Evolutionary conservation across 2,888 invertebrate species (phyloP).

Genomic region (Dendrolimus houi): DNA sequence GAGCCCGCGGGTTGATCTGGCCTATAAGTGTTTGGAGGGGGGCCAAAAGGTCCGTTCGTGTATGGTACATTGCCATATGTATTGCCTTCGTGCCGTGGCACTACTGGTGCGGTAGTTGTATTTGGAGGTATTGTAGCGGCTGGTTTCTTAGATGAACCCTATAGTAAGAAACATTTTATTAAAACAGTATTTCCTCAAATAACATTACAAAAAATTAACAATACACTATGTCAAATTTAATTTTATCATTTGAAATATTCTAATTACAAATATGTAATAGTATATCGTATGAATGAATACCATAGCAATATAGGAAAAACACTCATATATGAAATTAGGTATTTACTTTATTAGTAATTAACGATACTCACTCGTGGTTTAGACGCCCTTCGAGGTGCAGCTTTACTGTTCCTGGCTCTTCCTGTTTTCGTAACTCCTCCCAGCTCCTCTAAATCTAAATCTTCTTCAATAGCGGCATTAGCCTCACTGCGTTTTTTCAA

Average conservation of each 20-base stretch:
- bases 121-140: constrained; percentile 71
- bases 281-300: no score
- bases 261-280: no score
- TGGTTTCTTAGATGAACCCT: constrained; percentile 66
- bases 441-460: constrained; percentile 89
- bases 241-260: no score
- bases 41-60: constrained; percentile 51
- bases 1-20: constrained; percentile 46
- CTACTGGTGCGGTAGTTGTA: constrained; percentile 36
- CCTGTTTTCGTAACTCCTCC: constrained; percentile 70
- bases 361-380: constrained; percentile 37
- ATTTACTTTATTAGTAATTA: no score
- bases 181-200: not conserved
- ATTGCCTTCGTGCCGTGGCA: constrained; percentile 32
- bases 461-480: constrained; percentile 81
- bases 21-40: constrained; percentile 36
- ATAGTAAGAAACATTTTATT: constrained; percentile 7
- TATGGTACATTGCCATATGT: constrained; percentile 39
- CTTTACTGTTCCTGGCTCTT: constrained; percentile 40
- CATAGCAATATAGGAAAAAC: no score
- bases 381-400: constrained; percentile 28
- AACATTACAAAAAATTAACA: not conserved
- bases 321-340: no score
- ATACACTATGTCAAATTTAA: not conserved
- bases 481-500: constrained; percentile 87